phyloP scores from a whole-genome alignment of 2,797 vertebrate species.

The Esox lucius region DNA sequence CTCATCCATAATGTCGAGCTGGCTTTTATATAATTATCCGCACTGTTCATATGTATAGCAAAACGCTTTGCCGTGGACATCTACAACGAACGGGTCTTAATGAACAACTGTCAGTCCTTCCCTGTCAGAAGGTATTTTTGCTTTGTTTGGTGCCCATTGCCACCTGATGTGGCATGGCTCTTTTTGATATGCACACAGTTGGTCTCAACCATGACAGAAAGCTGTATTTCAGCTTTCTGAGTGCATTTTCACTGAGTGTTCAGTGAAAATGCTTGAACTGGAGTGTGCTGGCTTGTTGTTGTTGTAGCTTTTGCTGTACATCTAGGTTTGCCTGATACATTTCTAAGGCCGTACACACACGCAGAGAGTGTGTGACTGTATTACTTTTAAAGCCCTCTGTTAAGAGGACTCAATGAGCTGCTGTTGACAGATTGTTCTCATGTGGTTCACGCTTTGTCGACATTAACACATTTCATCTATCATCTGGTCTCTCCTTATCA shows the following conservation, averaged over 20 bases:
- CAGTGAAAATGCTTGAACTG: conserved; percentile 23
- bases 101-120: too few relatives aligned
- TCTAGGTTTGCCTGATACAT: too few relatives aligned
- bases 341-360: too few relatives aligned
- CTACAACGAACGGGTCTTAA: too few relatives aligned
- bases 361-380: too few relatives aligned
- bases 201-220: not conserved
- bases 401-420: conserved; percentile 59
- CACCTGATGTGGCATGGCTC: too few relatives aligned
- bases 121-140: too few relatives aligned
- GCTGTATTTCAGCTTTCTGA: conserved; percentile 11
- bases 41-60: conserved; percentile 20
- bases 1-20: conserved; percentile 36
- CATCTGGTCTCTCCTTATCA: conserved; percentile 53
- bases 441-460: conserved; percentile 35
- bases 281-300: conserved; percentile 29
- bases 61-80: too few relatives aligned
- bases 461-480: conserved; percentile 58
- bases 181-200: not conserved
- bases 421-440: conserved; percentile 64
- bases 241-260: too few relatives aligned
- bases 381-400: not conserved
- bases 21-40: conserved; percentile 23
- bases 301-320: conserved; percentile 13
- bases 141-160: too few relatives aligned